Conservation (phyloP, 2,888 invertebrate genomes). For the Xanthia togata region DNA sequence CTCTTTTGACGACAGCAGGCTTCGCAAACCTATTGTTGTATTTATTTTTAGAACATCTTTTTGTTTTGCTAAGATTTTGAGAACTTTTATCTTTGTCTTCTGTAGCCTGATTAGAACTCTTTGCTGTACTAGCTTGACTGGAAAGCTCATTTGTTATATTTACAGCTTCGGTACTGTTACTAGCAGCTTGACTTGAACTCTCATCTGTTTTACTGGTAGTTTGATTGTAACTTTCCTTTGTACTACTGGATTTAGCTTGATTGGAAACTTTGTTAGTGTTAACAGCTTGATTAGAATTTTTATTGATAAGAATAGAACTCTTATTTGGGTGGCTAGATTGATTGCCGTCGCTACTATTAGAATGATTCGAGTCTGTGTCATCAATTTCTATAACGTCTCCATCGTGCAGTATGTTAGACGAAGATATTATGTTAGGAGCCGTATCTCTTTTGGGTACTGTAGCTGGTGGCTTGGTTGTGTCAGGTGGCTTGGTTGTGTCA, state of each 20-base stretch:
- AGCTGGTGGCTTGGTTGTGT: too few species aligned
- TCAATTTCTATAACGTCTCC: conserved; percentile 39
- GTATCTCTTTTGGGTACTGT: background rate
- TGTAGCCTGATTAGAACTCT: background rate
- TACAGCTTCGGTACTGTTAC: background rate
- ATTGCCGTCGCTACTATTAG: background rate
- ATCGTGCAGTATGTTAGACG: background rate
- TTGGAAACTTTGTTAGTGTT: background rate
- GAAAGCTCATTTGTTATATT: background rate
- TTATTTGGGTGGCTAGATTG: background rate
- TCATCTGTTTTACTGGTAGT: background rate
- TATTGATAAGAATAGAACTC: background rate
- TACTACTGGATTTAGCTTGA: background rate
- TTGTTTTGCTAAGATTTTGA: too few species aligned
- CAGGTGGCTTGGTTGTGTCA: too few species aligned
- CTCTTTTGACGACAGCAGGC: background rate
- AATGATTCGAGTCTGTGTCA: conserved; percentile 33
- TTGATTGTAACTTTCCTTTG: background rate
- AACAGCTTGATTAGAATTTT: background rate
- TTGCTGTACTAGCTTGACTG: background rate
- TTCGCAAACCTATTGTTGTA: background rate
- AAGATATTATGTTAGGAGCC: background rate
- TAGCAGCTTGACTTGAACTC: background rate
- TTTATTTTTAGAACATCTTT: background rate
- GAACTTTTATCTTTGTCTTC: background rate